These are phyloP conservation scores for Coenonympha arcania DNA, from an alignment of 2,888 invertebrate species.

Conservation along the genomic window DNA sequence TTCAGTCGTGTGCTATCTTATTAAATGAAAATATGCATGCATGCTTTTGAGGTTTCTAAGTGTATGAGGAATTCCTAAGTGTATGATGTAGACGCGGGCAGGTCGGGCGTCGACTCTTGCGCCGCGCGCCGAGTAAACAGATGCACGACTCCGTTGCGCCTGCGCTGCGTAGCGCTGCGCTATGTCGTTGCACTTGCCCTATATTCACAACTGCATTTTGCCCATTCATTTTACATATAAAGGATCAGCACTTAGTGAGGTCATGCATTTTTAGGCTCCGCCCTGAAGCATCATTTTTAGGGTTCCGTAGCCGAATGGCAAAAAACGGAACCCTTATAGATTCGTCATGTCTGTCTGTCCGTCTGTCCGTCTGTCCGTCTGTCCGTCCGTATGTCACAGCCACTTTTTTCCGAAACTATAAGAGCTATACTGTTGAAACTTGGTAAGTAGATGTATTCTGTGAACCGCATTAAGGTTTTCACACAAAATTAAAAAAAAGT, in stretches of 20 bases:
- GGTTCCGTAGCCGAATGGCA: too few relatives aligned
- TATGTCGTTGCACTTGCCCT: conserved; percentile 26
- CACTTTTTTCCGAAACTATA: too few relatives aligned
- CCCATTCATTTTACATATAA: too few relatives aligned
- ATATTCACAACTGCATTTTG: conserved; percentile 24
- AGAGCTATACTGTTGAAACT: too few relatives aligned
- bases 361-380: too few relatives aligned
- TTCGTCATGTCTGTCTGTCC: too few relatives aligned
- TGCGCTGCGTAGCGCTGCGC: conserved; percentile 27
- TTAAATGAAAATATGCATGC: conserved; percentile 50
- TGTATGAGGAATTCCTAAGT: conserved; percentile 52
- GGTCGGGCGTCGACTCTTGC: conserved; percentile 34
- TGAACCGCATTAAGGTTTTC: too few relatives aligned
- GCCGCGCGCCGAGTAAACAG: conserved; percentile 61
- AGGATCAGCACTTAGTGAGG: not conserved
- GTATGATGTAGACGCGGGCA: conserved; percentile 31
- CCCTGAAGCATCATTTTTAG: too few relatives aligned
- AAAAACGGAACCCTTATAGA: too few relatives aligned
- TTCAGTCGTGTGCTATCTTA: conserved; percentile 42
- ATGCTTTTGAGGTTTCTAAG: conserved; percentile 48
- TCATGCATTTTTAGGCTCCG: not conserved
- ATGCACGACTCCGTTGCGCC: conserved; percentile 47
- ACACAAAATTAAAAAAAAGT: too few relatives aligned
- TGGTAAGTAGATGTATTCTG: too few relatives aligned
- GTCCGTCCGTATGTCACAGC: too few relatives aligned